Evolutionary conservation across 2,797 vertebrate genomes (phyloP).

Genomic region (Harpagifer antarcticus): DNA sequence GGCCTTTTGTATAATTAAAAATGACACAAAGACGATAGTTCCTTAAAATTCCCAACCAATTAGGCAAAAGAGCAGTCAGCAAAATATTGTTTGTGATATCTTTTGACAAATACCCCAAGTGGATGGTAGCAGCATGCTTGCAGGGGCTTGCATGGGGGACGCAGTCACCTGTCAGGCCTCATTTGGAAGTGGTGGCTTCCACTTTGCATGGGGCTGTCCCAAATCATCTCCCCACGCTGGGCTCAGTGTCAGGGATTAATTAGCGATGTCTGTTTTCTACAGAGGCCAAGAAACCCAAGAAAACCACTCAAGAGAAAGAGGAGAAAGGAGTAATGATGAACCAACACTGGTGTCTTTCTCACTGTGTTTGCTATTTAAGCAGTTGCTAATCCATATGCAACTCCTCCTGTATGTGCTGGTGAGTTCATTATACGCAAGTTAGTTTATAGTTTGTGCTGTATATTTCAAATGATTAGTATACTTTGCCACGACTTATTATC

Average conservation of each 20-base stretch:
- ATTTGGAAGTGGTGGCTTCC: conserved; percentile 58
- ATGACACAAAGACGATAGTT: conserved; percentile 60
- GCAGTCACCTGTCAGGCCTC: conserved; percentile 70
- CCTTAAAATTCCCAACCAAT: conserved; percentile 74
- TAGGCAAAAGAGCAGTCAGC: conserved; percentile 75
- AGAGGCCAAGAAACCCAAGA: conserved; percentile 40
- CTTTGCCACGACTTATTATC: not conserved
- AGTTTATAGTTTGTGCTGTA: not conserved
- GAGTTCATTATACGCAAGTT: conserved; percentile 22
- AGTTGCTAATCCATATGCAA: conserved; percentile 2
- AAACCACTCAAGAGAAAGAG: conserved; percentile 13
- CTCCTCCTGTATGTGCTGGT: not conserved
- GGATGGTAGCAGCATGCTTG: conserved; percentile 39
- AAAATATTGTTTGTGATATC: conserved; percentile 61
- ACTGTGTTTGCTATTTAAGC: conserved; percentile 37
- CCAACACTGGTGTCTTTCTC: conserved; percentile 32
- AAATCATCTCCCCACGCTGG: conserved; percentile 29
- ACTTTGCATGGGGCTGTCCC: conserved; percentile 50
- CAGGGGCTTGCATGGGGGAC: conserved; percentile 36
- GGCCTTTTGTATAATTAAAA: conserved; percentile 71
- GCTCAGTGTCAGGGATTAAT: conserved; percentile 73
- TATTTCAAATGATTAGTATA: conserved; percentile 4
- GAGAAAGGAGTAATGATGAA: conserved; percentile 45
- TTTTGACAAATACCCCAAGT: conserved; percentile 59
- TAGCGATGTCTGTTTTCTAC: conserved; percentile 58